These are phyloP conservation scores for Noctua pronuba DNA, from an alignment of 2,888 invertebrate genomes.

Conservation along the genomic window DNA sequence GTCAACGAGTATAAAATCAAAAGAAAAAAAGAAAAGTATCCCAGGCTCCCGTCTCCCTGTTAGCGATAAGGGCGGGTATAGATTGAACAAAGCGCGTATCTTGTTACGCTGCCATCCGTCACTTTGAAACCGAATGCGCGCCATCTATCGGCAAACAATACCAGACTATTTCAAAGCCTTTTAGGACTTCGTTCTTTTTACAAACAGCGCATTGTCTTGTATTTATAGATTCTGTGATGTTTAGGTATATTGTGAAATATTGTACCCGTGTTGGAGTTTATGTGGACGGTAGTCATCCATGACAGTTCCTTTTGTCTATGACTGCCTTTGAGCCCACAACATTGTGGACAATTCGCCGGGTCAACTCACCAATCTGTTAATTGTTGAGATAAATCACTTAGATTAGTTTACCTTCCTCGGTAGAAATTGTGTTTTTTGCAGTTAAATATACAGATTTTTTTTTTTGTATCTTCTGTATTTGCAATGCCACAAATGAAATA, in stretches of 20 bases:
- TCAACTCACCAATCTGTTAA: no score
- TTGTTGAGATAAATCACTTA: no score
- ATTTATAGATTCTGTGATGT: conserved; percentile 7
- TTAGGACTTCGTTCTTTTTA: conserved; percentile 22
- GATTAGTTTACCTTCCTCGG: no score
- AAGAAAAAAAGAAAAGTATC: conserved; percentile 21
- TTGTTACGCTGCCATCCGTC: conserved; percentile 46
- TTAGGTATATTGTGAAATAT: not conserved
- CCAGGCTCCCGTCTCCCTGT: conserved; percentile 24
- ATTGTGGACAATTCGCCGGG: no score
- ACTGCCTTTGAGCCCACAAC: no score
- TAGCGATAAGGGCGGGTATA: conserved; percentile 27
- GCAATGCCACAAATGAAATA: no score
- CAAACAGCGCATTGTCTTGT: conserved; percentile 1
- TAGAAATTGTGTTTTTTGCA: no score
- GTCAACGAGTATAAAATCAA: not conserved
- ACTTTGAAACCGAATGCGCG: conserved; percentile 60
- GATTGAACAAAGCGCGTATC: conserved; percentile 56
- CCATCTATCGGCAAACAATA: conserved; percentile 63
- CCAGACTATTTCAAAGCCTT: conserved; percentile 42
- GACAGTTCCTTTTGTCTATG: no score
- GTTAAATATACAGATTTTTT: no score
- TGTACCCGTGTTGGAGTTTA: not conserved
- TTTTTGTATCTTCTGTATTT: no score
- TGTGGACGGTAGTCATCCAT: no score